Conservation (phyloP, 2,888 invertebrate species). For the Zaprionus bogoriensis region DNA sequence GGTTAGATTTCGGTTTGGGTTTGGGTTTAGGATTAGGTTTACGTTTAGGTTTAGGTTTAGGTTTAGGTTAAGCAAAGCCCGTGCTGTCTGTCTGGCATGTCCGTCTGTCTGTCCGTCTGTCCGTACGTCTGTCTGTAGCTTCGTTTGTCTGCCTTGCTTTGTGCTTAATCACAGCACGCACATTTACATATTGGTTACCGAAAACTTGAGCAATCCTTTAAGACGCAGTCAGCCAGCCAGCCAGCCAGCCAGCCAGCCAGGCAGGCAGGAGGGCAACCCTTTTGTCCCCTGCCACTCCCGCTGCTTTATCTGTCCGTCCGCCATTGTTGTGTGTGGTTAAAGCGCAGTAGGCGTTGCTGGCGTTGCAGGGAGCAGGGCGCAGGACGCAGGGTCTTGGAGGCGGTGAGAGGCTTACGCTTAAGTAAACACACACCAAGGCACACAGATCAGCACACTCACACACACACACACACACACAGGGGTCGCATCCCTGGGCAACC, state of each 20-base stretch:
- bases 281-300: slow-evolving; percentile 35
- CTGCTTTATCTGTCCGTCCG: slow-evolving; percentile 35
- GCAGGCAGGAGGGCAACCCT: slow-evolving; percentile 40
- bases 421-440: slow-evolving; percentile 67
- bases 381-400: neutral
- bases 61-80: slow-evolving; percentile 51
- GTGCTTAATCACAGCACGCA: slow-evolving; percentile 79
- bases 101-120: neutral
- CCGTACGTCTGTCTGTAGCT: neutral
- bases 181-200: slow-evolving; percentile 78
- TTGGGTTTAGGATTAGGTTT: slow-evolving; percentile 29
- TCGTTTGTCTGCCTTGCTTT: slow-evolving; percentile 36
- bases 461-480: slow-evolving; percentile 15
- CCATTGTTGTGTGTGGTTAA: slow-evolving; percentile 61
- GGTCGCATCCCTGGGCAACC: slow-evolving; percentile 56
- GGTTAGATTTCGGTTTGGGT: slow-evolving; percentile 70
- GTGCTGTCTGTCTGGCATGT: too few relatives aligned
- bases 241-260: slow-evolving; percentile 41
- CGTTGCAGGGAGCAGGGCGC: slow-evolving; percentile 9
- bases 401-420: slow-evolving; percentile 66
- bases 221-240: slow-evolving; percentile 43
- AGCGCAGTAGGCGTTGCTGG: slow-evolving; percentile 44
- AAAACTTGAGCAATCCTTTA: slow-evolving; percentile 78
- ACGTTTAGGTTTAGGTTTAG: slow-evolving; percentile 27
- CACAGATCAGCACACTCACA: slow-evolving; percentile 20